Percentiles rank a stretch among this genome's conserved stretches.
phyloP scores from a whole-genome alignment of 2,888 invertebrate species.

The Mycalesis mineus region DNA sequence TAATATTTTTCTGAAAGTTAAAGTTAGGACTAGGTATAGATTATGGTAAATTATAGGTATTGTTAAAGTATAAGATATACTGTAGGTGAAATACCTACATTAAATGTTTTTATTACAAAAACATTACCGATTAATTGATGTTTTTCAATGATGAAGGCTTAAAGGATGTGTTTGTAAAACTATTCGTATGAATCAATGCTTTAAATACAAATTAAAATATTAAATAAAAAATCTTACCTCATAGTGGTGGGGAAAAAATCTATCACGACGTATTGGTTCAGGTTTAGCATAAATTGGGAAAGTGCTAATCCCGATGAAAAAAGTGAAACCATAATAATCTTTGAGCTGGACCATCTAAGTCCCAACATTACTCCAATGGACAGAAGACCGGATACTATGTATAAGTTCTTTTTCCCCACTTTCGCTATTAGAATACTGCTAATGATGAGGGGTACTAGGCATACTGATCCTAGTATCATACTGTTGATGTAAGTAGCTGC shows the following conservation, averaged over 20 bases:
- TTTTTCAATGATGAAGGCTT: no score
- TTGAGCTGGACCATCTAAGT: slow-evolving; percentile 46
- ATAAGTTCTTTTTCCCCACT: slow-evolving; percentile 48
- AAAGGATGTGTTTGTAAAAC: no score
- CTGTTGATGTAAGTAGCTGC: slow-evolving; percentile 48
- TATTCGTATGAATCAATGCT: no score
- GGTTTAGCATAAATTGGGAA: slow-evolving; percentile 43
- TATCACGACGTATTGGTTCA: slow-evolving; percentile 42
- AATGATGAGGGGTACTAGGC: slow-evolving; percentile 39
- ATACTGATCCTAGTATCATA: slow-evolving; percentile 43
- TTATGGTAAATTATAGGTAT: no score
- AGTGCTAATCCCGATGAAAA: slow-evolving; percentile 47
- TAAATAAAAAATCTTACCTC: slow-evolving; percentile 36
- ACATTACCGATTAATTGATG: no score
- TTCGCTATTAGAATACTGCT: slow-evolving; percentile 42
- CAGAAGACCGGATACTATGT: slow-evolving; percentile 35
- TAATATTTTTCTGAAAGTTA: no score
- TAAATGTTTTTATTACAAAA: no score
- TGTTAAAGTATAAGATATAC: no score
- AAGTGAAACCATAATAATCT: slow-evolving; percentile 45
- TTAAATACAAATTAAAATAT: not conserved
- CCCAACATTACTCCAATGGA: slow-evolving; percentile 38
- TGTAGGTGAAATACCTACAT: no score
- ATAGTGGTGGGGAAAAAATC: slow-evolving; percentile 51
- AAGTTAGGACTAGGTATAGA: no score